Base-by-base conservation (phyloP, 2,888 invertebrate genomes). In the Agonopterix arenella region DNA sequence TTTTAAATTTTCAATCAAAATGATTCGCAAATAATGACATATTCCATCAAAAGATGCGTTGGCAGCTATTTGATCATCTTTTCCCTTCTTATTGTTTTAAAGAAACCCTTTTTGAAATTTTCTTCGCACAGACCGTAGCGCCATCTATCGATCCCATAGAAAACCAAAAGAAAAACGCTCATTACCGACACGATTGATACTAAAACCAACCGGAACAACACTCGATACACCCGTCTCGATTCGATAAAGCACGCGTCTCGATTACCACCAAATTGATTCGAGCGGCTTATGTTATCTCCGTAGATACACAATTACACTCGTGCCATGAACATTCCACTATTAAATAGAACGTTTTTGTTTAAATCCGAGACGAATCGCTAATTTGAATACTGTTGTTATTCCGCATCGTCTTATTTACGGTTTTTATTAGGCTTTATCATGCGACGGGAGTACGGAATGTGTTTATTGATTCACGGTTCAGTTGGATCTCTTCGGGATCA, bases 321-420 rank as follows among this genome's bases (percentile, higher is more conserved):
- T 80, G 80, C 79, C 77, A 65, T 65, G 68, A 71, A 71, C 68
- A 78, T 75, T 74, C 77, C 73, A 79, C 78, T 84, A 83, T 83
- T 82, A 84, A 86, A 84, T 83, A 83, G 81, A 84, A 78, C 82
- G 88, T 84, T 89, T 83, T 84, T 83, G 84, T 88, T 88, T 89
- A 84, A 89, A 88, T 79, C 84, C 81, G 86, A 73, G 68, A 66
- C 88, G 76, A 88, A 89, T 88, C 61, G 76, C 57, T 82, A 86
- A 89, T 88, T 88, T 79, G 82, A 85, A 83, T 80, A 84, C 76
- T 83, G 82, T 84, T 82, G 80, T 84, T 82, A 81, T 80, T 73
- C 75, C 72, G 75, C 67, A 68, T 73, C 76, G 73, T 79, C 74
- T 77, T 77, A 77, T 79, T 79, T 78, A 81, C 75, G 79, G 75